Evolutionary conservation across 2,888 invertebrate genomes (phyloP).

Genomic region (Hedychridium roseum): DNA sequence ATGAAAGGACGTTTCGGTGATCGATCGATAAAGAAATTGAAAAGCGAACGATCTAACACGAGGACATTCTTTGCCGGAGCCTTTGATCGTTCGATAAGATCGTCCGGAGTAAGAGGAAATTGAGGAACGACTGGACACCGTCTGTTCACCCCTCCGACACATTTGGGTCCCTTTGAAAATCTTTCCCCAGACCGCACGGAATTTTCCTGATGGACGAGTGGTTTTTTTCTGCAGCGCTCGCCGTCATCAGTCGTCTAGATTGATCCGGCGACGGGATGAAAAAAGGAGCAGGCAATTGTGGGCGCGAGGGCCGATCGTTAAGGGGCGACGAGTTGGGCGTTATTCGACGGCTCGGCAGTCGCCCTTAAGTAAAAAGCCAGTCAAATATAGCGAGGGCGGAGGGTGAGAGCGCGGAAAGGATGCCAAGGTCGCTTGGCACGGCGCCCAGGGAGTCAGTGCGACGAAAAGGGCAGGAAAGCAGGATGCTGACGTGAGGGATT

Average conservation of each 20-base stretch:
- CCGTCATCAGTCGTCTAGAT: no score
- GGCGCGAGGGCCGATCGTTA: neutral
- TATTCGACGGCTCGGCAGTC: slow-evolving; percentile 39
- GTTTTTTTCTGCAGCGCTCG: no score
- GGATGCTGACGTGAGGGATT: slow-evolving; percentile 46
- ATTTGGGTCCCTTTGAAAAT: no score
- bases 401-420: slow-evolving; percentile 32
- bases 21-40: no score
- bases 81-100: neutral
- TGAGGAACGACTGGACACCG: neutral
- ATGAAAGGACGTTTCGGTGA: no score
- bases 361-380: slow-evolving; percentile 35
- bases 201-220: no score
- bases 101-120: neutral
- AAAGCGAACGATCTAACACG: no score
- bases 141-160: neutral
- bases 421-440: slow-evolving; percentile 49
- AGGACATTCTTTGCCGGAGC: no score
- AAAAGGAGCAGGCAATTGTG: no score
- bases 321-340: slow-evolving; percentile 18
- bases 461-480: slow-evolving; percentile 12
- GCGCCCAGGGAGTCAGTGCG: slow-evolving; percentile 27
- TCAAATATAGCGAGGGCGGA: slow-evolving; percentile 36
- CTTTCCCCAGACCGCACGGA: no score
- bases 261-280: no score